Percentiles rank a stretch among this genome's conserved stretches.
phyloP scores from a whole-genome alignment of 2,888 invertebrate species.

The Branchellion lobata region DNA sequence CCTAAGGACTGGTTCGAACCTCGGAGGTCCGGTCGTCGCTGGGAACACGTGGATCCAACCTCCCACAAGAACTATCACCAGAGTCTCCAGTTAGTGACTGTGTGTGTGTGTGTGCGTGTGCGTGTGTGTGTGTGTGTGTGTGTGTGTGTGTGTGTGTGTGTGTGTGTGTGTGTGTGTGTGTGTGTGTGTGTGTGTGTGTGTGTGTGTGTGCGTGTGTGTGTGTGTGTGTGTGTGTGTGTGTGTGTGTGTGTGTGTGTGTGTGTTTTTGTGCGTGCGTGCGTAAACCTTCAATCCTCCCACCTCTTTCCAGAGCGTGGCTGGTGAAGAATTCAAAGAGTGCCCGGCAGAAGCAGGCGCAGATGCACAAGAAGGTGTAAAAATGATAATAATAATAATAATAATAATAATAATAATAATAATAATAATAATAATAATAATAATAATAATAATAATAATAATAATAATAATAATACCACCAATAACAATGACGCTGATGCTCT shows the following conservation, averaged over 20 bases:
- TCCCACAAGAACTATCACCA: slow-evolving; percentile 1
- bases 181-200: slow-evolving; percentile 8
- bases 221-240: slow-evolving; percentile 34
- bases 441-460: no score
- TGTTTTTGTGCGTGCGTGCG: slow-evolving; percentile 22
- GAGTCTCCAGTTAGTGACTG: not conserved
- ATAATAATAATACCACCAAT: no score
- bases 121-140: no score
- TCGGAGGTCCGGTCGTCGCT: not conserved
- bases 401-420: no score
- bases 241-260: slow-evolving; percentile 20
- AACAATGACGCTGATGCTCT: no score
- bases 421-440: no score
- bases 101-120: no score
- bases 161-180: slow-evolving; percentile 30
- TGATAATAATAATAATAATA: no score
- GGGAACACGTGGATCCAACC: not conserved
- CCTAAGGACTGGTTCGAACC: not conserved
- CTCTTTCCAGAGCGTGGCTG: slow-evolving; percentile 14
- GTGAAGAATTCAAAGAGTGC: slow-evolving; percentile 23
- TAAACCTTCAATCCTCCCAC: not conserved
- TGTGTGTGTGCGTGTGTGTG: slow-evolving; percentile 19
- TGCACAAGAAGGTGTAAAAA: no score
- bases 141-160: no score
- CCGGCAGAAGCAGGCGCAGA: not conserved